phyloP scores from a whole-genome alignment of 2,888 invertebrate genomes.

The Pandemis corylana region DNA sequence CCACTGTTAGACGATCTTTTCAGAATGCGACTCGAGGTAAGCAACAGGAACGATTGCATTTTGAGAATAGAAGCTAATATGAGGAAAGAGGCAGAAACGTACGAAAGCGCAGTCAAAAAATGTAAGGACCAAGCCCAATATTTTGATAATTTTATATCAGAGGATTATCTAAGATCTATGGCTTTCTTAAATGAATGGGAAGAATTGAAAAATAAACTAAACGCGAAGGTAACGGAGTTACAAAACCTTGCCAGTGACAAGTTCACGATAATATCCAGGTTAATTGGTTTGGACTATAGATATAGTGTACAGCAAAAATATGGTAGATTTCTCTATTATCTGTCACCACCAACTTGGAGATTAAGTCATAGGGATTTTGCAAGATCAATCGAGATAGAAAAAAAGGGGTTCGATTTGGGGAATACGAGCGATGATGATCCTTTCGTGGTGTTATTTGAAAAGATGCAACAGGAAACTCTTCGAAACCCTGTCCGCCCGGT shows the following conservation, averaged over 20 bases:
- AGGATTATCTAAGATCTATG: conserved; percentile 87
- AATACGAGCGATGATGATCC: conserved; percentile 69
- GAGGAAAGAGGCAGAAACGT: conserved; percentile 79
- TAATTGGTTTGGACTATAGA: conserved; percentile 86
- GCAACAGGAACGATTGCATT: conserved; percentile 75
- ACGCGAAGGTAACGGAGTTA: conserved; percentile 71
- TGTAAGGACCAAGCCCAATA: conserved; percentile 81
- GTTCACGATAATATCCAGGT: conserved; percentile 69
- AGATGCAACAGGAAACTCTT: conserved; percentile 77
- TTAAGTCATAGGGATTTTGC: conserved; percentile 80
- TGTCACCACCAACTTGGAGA: conserved; percentile 87
- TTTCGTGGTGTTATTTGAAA: conserved; percentile 71
- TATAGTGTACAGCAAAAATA: conserved; percentile 87
- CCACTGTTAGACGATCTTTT: conserved; percentile 55
- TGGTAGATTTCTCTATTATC: conserved; percentile 87
- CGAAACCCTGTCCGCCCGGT: conserved; percentile 73
- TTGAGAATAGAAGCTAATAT: conserved; percentile 83
- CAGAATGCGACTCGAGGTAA: conserved; percentile 63
- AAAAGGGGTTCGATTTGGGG: conserved; percentile 74
- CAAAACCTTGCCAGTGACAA: conserved; percentile 70
- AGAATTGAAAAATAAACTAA: conserved; percentile 68
- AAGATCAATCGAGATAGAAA: conserved; percentile 74
- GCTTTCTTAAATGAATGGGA: conserved; percentile 80
- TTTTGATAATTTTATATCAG: conserved; percentile 86
- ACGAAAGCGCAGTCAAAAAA: conserved; percentile 74